A percentile compares a stretch with the other conserved stretches of the same genome.
These are phyloP conservation scores for Rissa tridactyla DNA, from an alignment of 2,113 vertebrate species.

Conservation along the genomic window DNA sequence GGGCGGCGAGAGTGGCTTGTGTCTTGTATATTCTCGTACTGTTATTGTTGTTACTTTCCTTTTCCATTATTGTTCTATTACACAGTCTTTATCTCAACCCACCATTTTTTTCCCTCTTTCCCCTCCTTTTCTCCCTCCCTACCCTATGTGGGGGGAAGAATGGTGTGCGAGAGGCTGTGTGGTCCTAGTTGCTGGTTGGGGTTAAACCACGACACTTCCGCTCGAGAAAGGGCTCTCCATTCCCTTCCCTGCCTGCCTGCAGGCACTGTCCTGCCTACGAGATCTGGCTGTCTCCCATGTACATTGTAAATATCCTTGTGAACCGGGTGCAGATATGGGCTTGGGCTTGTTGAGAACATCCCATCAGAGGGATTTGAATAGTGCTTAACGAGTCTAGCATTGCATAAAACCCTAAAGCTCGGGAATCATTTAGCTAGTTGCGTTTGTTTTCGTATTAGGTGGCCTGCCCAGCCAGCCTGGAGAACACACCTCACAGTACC, in stretches of 20 bases:
- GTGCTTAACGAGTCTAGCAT: rapidly evolving
- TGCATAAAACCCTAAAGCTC: not conserved
- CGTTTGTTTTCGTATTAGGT: rapidly evolving
- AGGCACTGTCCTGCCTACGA: rapidly evolving
- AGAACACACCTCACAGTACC: rapidly evolving
- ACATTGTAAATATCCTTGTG: rapidly evolving
- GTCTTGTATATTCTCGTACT: not conserved
- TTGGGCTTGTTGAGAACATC: not conserved
- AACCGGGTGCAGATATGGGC: rapidly evolving
- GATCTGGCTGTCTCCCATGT: rapidly evolving
- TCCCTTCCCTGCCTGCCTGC: not conserved
- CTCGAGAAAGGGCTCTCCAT: not conserved
- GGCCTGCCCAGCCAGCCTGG: not conserved
- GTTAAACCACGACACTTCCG: not conserved
- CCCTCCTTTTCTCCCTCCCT: not conserved
- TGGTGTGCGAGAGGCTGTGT: not conserved
- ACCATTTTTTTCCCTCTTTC: not conserved
- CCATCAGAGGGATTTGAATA: not conserved
- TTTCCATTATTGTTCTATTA: not conserved
- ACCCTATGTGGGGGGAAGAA: not conserved
- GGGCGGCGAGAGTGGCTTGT: not conserved
- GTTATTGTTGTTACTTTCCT: not conserved
- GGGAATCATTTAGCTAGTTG: not conserved
- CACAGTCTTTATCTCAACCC: no score
- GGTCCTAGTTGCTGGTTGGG: not conserved